Conservation (phyloP, 2,113 vertebrate genomes). For the Tonatia bakeri region DNA sequence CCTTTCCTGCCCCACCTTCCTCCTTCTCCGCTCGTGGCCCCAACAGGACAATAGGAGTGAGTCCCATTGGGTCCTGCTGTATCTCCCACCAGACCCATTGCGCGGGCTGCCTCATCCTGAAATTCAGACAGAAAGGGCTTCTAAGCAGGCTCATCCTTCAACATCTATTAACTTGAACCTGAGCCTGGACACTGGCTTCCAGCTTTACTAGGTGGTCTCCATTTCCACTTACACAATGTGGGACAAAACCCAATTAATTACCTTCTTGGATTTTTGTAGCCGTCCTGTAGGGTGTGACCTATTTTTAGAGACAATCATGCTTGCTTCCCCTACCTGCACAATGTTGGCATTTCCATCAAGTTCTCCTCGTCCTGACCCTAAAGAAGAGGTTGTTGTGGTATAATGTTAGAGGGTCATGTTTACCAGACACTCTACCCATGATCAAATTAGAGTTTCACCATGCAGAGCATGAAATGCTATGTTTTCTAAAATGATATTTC, state of each 20-base stretch:
- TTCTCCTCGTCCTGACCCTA: not conserved
- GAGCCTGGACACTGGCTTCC: not conserved
- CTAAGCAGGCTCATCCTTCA: not conserved
- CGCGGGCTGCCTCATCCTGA: not conserved
- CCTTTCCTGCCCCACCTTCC: not conserved
- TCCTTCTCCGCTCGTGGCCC: not conserved
- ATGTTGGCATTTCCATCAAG: not conserved
- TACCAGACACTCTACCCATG: not conserved
- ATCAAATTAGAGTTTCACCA: not conserved
- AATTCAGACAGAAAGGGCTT: not conserved
- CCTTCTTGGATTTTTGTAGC: not conserved
- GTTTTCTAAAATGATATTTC: constrained; percentile 34
- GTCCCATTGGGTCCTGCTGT: not conserved
- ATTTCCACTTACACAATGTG: not conserved
- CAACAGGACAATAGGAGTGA: not conserved
- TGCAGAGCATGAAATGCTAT: not conserved
- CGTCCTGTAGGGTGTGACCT: not conserved
- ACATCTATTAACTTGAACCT: not conserved
- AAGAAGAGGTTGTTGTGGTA: not conserved
- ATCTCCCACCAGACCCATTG: not conserved
- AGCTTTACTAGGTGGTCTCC: not conserved
- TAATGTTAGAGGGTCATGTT: not conserved
- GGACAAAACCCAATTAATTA: not conserved
- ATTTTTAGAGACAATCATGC: not conserved
- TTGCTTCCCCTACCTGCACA: not conserved